These are phyloP conservation scores for Rhizoglyphus robini DNA, from an alignment of 1,140 invertebrate genomes.

Conservation along the genomic window DNA sequence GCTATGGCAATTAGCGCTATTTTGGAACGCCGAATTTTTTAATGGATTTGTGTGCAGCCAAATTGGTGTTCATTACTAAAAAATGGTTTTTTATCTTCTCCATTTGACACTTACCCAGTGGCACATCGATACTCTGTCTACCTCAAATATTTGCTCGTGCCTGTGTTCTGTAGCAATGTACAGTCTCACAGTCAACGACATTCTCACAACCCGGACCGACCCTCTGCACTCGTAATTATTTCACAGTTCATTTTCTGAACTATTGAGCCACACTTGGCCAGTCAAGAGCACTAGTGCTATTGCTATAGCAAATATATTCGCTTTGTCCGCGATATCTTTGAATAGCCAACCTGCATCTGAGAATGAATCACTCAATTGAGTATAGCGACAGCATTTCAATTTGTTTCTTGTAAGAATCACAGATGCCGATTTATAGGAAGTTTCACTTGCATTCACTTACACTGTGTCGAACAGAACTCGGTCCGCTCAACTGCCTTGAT, in stretches of 20 bases:
- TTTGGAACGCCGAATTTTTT: background rate
- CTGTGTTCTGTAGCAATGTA: background rate
- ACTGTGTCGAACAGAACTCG: too few species aligned
- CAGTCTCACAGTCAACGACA: background rate
- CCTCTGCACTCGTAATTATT: background rate
- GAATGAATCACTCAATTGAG: too few species aligned
- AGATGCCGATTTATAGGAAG: too few species aligned
- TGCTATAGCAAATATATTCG: too few species aligned
- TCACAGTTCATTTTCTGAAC: background rate
- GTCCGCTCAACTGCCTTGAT: too few species aligned
- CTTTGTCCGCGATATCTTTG: too few species aligned
- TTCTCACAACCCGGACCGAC: background rate
- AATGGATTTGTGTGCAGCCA: background rate
- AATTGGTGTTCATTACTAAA: conserved; percentile 3
- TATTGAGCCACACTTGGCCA: background rate
- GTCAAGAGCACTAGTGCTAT: too few species aligned
- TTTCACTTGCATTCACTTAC: too few species aligned
- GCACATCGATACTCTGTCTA: background rate
- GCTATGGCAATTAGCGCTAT: background rate
- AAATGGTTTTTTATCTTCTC: background rate
- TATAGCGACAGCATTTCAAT: too few species aligned
- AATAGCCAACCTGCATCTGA: too few species aligned
- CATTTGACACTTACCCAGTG: conserved; percentile 6
- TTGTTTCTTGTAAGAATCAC: too few species aligned
- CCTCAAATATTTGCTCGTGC: conserved; percentile 1